Evolutionary conservation across 2,888 invertebrate species (phyloP), one percentile per base, ranked within the genome.

Genomic region (Coenonympha arcania): DNA sequence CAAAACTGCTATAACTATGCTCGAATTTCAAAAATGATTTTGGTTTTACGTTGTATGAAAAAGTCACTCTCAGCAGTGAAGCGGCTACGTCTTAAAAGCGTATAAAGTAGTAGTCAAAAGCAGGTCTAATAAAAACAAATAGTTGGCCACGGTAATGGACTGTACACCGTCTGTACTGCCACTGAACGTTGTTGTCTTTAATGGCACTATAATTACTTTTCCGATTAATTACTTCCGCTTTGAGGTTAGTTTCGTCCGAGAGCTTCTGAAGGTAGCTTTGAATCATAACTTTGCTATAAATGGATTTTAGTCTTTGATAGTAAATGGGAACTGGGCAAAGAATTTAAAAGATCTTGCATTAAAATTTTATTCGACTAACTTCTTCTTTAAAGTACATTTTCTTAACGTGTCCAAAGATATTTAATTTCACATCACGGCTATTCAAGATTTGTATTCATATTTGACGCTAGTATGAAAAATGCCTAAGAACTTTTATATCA

Each of bases 161-260:
- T 24, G n/a, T n/a, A 15, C 39, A 22, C 22, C 24, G 24, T 24
- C 24, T 31, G 42, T 48, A 51, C 51, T 45, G 53, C 50, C 46
- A 55, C 24, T 49, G 58, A 55, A 18, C 30, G 49, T 58, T 50
- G 49, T 52, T 50, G 46, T 37, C 40, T 55, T 58, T 64, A 58
- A 61, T 63, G 63, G 55, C 60, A 54, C 55, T 58, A 56, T 64
- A 65, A 64, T 64, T 63, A 59, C 59, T 56, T 58, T 56, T 49
- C 40, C 58, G 37, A 51, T 56, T 60, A 59, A 56, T 63, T 57
- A 49, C 52, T 59, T 52, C 43, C 47, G 48, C 50, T 56, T 48
- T 48, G 26, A 47, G 51, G 48, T 41, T 50, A 22, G 47, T 49
- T 49, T 45, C 30, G 19, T 47, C 43, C 30, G 48, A 39, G 46